A percentile compares a stretch with the other conserved stretches of the same genome.
Evolutionary conservation across 2,113 vertebrate species (phyloP).

Genomic region (Crotophaga sulcirostris): DNA sequence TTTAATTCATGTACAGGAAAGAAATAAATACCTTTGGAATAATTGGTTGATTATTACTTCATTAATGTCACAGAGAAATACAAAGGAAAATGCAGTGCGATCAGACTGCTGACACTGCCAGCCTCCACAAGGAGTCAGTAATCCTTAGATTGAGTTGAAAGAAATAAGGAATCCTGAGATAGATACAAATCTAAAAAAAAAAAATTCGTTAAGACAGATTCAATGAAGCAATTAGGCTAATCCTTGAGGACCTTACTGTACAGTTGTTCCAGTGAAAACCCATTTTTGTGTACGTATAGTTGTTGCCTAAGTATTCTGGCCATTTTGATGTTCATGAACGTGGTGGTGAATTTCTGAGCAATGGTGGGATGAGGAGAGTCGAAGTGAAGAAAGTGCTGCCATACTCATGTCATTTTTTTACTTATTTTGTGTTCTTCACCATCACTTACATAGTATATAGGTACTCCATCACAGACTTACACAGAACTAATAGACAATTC

Average conservation of each 20-base stretch:
- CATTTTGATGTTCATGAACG: not conserved
- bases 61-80: not conserved
- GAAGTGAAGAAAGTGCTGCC: not conserved
- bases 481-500: not conserved
- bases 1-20: not conserved
- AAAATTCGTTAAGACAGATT: not conserved
- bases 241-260: not conserved
- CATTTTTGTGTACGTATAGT: accelerated
- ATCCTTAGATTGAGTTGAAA: not conserved
- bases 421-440: accelerated
- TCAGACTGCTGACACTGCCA: not conserved
- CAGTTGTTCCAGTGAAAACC: not conserved
- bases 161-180: not conserved
- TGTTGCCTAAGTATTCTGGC: not conserved
- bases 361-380: not conserved
- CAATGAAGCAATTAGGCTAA: not conserved
- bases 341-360: not conserved
- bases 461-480: not conserved
- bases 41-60: not conserved
- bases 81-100: not conserved
- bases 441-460: not conserved
- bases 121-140: not conserved
- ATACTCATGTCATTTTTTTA: not conserved
- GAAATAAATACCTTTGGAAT: slow-evolving; percentile 23
- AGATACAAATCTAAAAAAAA: not conserved